phyloP scores from a whole-genome alignment of 1,140 invertebrate species.

The Apocrypta bakeri region DNA sequence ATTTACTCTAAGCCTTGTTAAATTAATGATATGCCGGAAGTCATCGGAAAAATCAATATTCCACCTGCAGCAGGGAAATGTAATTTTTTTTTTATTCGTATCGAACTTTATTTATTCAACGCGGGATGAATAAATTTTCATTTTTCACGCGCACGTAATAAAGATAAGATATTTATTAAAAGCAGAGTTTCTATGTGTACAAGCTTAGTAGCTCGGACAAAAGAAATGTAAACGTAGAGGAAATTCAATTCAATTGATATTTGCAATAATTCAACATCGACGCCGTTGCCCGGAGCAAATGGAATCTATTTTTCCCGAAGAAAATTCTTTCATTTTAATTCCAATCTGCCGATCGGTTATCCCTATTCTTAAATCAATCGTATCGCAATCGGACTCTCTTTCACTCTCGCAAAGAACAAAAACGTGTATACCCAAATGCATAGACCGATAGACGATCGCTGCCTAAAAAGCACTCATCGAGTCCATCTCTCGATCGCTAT shows the following conservation, averaged over 20 bases:
- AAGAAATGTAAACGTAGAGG: too few species aligned
- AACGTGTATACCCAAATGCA: neutral
- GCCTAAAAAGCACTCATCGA: neutral
- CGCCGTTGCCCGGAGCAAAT: neutral
- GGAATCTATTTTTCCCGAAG: neutral
- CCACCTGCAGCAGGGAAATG: neutral
- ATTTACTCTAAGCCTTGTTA: constrained; percentile 23
- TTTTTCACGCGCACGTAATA: neutral
- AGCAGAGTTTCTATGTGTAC: too few species aligned
- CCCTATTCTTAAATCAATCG: neutral
- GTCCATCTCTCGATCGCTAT: neutral
- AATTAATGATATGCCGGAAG: constrained; percentile 20
- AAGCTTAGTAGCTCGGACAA: too few species aligned
- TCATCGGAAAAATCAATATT: constrained; percentile 2
- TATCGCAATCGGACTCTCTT: neutral
- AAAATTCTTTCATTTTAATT: neutral
- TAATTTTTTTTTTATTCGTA: too few species aligned
- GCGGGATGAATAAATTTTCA: neutral
- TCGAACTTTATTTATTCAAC: neutral
- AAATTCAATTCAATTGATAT: too few species aligned
- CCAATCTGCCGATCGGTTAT: neutral
- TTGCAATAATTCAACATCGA: too few species aligned
- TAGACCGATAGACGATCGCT: neutral
- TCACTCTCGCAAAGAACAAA: neutral
- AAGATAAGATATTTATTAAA: too few species aligned